A percentile compares a stretch with the other conserved stretches of the same genome.
Evolutionary conservation across 1,140 invertebrate species (phyloP).

Genomic region (Halyomorpha halys): DNA sequence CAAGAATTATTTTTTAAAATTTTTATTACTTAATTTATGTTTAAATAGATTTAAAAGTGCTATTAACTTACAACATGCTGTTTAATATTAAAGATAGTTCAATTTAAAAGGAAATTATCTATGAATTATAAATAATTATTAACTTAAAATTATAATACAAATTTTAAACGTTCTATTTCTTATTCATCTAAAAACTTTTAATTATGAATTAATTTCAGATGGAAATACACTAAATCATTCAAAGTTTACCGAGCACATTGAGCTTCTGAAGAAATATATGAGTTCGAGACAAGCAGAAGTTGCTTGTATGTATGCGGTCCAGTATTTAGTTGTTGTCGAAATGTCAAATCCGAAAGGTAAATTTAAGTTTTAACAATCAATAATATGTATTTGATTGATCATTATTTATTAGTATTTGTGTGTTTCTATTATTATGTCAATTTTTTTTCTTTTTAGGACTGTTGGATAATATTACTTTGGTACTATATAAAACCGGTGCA

Average conservation of each 20-base stretch:
- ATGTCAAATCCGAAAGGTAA: conserved; percentile 22
- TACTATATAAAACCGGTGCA: conserved; percentile 1
- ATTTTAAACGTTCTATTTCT: too few relatives aligned
- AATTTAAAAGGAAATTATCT: too few relatives aligned
- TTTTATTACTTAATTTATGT: not conserved
- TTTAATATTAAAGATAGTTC: too few relatives aligned
- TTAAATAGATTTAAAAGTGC: too few relatives aligned
- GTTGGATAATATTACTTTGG: conserved; percentile 3
- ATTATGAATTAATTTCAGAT: conserved; percentile 13
- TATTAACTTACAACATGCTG: too few relatives aligned
- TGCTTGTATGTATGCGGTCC: conserved; percentile 19
- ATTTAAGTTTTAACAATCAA: not conserved
- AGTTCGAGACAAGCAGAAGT: conserved; percentile 24
- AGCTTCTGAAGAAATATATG: conserved; percentile 20
- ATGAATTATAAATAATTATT: too few relatives aligned
- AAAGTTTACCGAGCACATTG: conserved; percentile 18
- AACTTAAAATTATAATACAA: too few relatives aligned
- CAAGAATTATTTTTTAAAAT: not conserved
- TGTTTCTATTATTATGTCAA: not conserved
- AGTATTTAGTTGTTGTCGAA: conserved; percentile 20
- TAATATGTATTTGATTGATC: not conserved
- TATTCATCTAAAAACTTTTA: too few relatives aligned
- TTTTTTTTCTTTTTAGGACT: conserved; percentile 3
- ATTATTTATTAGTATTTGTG: not conserved
- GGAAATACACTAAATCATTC: conserved; percentile 9